These are phyloP conservation scores for Drosophila prolongata DNA, from an alignment of 2,888 invertebrate species.

Conservation along the genomic window DNA sequence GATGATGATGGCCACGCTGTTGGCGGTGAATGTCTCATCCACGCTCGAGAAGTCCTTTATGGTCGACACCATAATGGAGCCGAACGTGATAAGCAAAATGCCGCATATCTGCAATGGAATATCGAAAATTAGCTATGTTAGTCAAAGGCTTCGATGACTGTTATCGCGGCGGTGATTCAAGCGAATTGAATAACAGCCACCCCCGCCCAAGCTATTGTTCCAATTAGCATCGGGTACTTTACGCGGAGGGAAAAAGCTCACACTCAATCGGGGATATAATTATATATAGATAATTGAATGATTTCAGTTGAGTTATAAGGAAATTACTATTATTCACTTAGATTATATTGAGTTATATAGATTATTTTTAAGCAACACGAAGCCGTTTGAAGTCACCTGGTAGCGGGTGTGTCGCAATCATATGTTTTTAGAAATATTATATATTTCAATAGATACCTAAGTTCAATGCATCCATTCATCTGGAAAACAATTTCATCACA, in stretches of 20 bases:
- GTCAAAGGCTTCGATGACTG: conserved; percentile 7
- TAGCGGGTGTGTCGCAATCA: no score
- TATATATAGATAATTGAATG: no score
- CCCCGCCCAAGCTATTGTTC: background rate
- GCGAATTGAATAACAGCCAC: conserved; percentile 9
- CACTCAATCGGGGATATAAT: background rate
- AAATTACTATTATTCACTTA: no score
- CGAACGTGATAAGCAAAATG: conserved; percentile 88
- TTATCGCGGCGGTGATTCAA: conserved; percentile 70
- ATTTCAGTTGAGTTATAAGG: no score
- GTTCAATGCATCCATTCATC: no score
- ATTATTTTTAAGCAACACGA: background rate
- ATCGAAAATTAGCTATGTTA: conserved; percentile 4
- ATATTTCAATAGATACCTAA: no score
- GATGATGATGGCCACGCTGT: conserved; percentile 88
- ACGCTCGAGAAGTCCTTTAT: conserved; percentile 85
- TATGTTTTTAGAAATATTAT: no score
- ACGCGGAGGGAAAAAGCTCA: background rate
- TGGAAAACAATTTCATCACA: conserved; percentile 13
- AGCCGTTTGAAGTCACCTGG: no score
- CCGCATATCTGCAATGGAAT: conserved; percentile 89
- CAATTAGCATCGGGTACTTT: background rate
- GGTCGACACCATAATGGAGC: conserved; percentile 88
- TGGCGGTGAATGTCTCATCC: conserved; percentile 84
- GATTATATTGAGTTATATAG: background rate